Evolutionary conservation across 2,113 vertebrate species (phyloP).

Genomic region (Sarotherodon lohbergeri): DNA sequence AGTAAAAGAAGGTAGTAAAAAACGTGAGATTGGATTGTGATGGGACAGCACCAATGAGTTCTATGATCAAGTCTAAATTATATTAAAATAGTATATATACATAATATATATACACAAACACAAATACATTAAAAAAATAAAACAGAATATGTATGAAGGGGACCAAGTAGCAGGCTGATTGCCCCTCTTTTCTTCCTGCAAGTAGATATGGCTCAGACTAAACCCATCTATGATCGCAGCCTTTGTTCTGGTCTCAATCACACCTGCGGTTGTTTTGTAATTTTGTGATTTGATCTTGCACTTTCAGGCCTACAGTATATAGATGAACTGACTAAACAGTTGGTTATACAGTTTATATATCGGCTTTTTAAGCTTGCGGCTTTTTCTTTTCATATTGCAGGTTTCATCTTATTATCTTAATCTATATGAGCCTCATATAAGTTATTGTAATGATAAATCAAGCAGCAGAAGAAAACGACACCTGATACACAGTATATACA

Average conservation of each 20-base stretch:
- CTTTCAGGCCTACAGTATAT: neutral
- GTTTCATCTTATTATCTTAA: neutral
- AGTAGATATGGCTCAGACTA: neutral
- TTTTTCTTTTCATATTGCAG: neutral
- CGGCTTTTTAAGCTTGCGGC: neutral
- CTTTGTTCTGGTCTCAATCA: neutral
- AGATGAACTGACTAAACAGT: neutral
- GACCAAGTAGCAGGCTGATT: neutral
- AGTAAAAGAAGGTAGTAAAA: neutral
- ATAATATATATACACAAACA: neutral
- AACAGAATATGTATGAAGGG: neutral
- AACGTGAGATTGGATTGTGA: neutral
- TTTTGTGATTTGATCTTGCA: neutral
- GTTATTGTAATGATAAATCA: neutral
- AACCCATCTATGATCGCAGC: neutral
- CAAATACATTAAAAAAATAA: neutral
- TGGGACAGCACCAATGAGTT: neutral
- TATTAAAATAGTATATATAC: neutral
- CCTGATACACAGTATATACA: neutral
- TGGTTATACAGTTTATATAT: neutral
- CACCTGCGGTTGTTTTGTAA: neutral
- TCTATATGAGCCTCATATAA: neutral
- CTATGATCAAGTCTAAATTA: neutral
- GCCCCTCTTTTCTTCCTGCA: neutral
- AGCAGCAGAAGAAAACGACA: neutral